A percentile compares a stretch with the other conserved stretches of the same genome.
Evolutionary conservation across 2,888 invertebrate species (phyloP).

Genomic region (Hofmannophila pseudospretella): DNA sequence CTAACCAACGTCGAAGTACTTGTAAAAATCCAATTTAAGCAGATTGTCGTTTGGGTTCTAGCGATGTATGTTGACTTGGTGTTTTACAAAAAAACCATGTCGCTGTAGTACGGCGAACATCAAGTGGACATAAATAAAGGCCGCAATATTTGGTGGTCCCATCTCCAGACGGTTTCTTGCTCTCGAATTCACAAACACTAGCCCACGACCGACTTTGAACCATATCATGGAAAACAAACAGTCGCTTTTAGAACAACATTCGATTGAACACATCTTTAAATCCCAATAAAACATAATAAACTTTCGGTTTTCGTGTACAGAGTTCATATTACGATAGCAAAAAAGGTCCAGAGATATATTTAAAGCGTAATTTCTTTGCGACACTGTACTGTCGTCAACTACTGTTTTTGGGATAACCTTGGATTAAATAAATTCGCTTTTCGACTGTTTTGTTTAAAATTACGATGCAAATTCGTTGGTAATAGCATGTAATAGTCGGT

Average conservation of each 20-base stretch:
- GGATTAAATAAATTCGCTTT: conserved; percentile 64
- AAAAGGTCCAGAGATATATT: conserved; percentile 30
- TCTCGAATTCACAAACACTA: conserved; percentile 44
- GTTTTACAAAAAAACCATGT: conserved; percentile 40
- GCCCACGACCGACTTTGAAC: conserved; percentile 24
- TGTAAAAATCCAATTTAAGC: conserved; percentile 38
- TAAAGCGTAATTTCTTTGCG: conserved; percentile 54
- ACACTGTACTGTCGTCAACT: conserved; percentile 53
- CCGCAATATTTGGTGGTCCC: conserved; percentile 69
- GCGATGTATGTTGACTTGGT: conserved; percentile 7
- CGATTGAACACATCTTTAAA: conserved; percentile 29
- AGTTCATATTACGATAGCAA: conserved; percentile 42
- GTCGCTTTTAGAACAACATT: conserved; percentile 18
- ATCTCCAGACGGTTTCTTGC: conserved; percentile 54
- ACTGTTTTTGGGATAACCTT: conserved; percentile 58
- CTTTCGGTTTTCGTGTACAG: conserved; percentile 35
- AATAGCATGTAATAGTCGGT: conserved; percentile 34
- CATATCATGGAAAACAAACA: conserved; percentile 17
- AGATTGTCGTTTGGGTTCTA: conserved; percentile 31
- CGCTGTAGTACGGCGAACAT: conserved; percentile 64
- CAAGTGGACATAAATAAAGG: conserved; percentile 75
- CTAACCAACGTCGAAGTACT: too few species aligned
- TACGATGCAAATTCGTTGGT: conserved; percentile 41
- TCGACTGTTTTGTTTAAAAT: conserved; percentile 46
- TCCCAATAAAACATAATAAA: conserved; percentile 46